Evolutionary conservation across 2,113 vertebrate genomes (phyloP).

Genomic region (Anseranas semipalmata): DNA sequence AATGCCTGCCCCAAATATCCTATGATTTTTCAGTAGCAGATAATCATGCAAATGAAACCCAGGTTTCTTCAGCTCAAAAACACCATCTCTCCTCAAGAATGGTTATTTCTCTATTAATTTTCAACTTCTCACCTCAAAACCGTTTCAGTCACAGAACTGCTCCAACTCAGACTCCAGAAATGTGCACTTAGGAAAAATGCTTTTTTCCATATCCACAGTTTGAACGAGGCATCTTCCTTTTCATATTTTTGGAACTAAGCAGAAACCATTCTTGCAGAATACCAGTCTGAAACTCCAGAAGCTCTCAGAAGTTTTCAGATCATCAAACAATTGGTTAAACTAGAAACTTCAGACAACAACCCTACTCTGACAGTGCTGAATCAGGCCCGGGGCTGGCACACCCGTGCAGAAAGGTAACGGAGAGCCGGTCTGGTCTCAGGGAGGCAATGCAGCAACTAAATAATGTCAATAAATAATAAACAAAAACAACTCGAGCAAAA

Average conservation of each 20-base stretch:
- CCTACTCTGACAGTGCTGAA: neutral
- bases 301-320: neutral
- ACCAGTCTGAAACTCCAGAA: neutral
- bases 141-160: neutral
- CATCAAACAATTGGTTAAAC: neutral
- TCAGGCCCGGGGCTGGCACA: neutral
- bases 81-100: neutral
- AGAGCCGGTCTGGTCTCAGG: neutral
- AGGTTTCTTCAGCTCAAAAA: neutral
- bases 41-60: neutral
- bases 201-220: neutral
- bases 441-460: neutral
- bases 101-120: neutral
- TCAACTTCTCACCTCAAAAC: neutral
- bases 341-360: neutral
- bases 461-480: neutral
- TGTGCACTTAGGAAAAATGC: neutral
- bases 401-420: accelerated
- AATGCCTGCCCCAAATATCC: neutral
- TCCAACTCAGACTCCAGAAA: slow-evolving; percentile 2
- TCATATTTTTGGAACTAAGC: neutral
- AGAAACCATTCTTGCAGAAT: neutral
- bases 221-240: neutral
- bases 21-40: neutral
- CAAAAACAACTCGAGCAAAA: neutral